A percentile compares a stretch with the other conserved stretches of the same genome.
Conservation (phyloP, 1,140 invertebrate genomes). For the Batillaria attramentaria region DNA sequence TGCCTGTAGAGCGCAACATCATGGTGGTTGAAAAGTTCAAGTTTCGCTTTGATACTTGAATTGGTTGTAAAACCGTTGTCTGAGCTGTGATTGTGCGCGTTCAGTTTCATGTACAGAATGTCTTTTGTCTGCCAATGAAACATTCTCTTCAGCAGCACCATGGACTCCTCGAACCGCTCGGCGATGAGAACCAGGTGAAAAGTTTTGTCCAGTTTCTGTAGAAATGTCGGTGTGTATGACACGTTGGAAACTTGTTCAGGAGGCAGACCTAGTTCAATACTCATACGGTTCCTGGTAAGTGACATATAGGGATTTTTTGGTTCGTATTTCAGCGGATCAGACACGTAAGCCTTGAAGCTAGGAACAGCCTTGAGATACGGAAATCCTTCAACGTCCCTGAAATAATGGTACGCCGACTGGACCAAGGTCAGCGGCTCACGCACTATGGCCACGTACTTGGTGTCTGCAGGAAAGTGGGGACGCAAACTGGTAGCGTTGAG, state of each 20-base stretch:
- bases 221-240: conserved; percentile 33
- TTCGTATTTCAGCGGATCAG: too few species aligned
- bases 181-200: conserved; percentile 75
- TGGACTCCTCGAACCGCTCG: conserved; percentile 75
- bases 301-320: conserved; percentile 23
- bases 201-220: conserved; percentile 36
- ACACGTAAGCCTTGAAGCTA: too few species aligned
- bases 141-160: conserved; percentile 72
- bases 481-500: conserved; percentile 37
- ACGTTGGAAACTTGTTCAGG: not conserved
- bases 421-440: conserved; percentile 50
- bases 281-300: conserved; percentile 51
- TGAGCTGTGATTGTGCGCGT: conserved; percentile 1
- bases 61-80: not conserved
- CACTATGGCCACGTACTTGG: conserved; percentile 46
- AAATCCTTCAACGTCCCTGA: too few species aligned
- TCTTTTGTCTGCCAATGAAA: conserved; percentile 74
- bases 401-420: too few species aligned
- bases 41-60: not conserved
- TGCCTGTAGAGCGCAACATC: conserved; percentile 46
- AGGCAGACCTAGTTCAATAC: conserved; percentile 50
- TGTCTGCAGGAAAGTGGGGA: conserved; percentile 44
- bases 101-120: conserved; percentile 59
- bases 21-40: not conserved
- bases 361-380: too few species aligned